phyloP scores from a whole-genome alignment of 2,113 vertebrate species.

The Plotosus lineatus region DNA sequence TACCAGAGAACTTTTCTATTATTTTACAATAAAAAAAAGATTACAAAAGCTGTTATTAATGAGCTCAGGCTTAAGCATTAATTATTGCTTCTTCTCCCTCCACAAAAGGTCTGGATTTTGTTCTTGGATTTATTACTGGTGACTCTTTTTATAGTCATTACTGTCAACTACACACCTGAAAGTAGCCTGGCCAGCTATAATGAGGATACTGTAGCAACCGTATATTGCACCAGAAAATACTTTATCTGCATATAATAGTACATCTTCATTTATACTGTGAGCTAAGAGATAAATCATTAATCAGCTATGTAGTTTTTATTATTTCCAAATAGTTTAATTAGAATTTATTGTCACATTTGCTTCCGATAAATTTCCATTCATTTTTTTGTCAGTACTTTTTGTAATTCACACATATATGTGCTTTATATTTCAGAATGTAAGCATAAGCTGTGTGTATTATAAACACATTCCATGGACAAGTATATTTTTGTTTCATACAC shows the following conservation, averaged over 20 bases:
- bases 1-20: not conserved
- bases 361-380: too few species aligned
- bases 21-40: not conserved
- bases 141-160: constrained; percentile 15
- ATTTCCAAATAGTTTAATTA: not conserved
- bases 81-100: constrained; percentile 7
- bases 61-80: not conserved
- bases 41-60: not conserved
- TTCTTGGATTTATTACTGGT: constrained; percentile 18
- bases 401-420: not conserved
- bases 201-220: not conserved
- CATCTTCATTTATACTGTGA: not conserved
- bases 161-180: not conserved
- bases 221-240: constrained; percentile 7
- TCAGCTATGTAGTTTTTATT: not conserved
- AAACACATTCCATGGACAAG: not conserved
- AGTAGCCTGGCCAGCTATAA: constrained; percentile 12
- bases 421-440: not conserved
- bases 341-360: not conserved
- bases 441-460: not conserved
- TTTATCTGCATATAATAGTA: not conserved
- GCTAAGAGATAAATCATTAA: not conserved
- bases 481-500: not conserved
- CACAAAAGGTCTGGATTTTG: not conserved
- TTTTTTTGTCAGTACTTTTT: not conserved